Evolutionary conservation across 2,797 vertebrate genomes (phyloP).

Genomic region (Neostethus bicornis): DNA sequence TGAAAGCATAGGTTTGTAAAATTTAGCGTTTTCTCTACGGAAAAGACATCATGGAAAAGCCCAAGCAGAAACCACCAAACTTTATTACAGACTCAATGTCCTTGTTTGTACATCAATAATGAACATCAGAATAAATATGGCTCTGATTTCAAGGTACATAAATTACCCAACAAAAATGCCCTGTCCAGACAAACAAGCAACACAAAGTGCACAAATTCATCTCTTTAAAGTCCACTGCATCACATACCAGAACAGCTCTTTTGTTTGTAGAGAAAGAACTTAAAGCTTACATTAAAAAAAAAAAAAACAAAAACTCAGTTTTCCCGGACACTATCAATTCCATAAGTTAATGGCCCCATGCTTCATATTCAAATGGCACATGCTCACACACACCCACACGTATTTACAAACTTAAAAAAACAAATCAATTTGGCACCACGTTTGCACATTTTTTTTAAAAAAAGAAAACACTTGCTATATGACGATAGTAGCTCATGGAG

Average conservation of each 20-base stretch:
- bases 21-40: too few species aligned
- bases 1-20: too few species aligned
- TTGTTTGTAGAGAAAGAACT: slow-evolving; percentile 29
- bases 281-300: slow-evolving; percentile 75
- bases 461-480: slow-evolving; percentile 64
- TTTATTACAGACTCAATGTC: slow-evolving; percentile 74
- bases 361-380: slow-evolving; percentile 40
- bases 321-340: slow-evolving; percentile 39
- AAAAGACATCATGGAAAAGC: slow-evolving; percentile 4
- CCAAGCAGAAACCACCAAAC: slow-evolving; percentile 49
- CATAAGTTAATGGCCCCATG: slow-evolving; percentile 48
- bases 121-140: slow-evolving; percentile 70
- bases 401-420: slow-evolving; percentile 40
- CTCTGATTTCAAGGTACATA: slow-evolving; percentile 69
- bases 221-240: slow-evolving; percentile 58
- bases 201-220: slow-evolving; percentile 73
- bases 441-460: slow-evolving; percentile 73
- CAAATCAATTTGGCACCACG: slow-evolving; percentile 76
- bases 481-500: slow-evolving; percentile 60
- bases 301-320: slow-evolving; percentile 43
- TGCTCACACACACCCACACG: slow-evolving; percentile 4
- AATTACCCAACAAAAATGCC: slow-evolving; percentile 72
- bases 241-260: slow-evolving; percentile 52
- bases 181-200: slow-evolving; percentile 65
- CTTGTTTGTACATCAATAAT: slow-evolving; percentile 56